phyloP scores from a whole-genome alignment of 2,113 vertebrate genomes.

The Coturnix japonica region DNA sequence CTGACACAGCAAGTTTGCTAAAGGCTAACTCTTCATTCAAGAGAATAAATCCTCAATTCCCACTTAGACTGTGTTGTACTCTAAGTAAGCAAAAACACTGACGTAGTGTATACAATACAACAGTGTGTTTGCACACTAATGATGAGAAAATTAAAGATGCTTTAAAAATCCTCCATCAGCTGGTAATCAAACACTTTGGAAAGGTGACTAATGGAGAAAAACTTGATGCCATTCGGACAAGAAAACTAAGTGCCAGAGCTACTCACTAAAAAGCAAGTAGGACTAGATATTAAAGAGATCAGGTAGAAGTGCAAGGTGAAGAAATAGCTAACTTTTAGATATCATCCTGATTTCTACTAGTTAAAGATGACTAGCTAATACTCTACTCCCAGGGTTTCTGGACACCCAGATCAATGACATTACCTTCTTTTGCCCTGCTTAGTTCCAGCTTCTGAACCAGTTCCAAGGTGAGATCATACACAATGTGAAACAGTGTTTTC shows the following conservation, averaged over 20 bases:
- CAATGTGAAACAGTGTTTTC: not conserved
- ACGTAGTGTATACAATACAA: not conserved
- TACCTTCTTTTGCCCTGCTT: not conserved
- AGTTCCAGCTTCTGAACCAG: not conserved
- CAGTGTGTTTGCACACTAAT: not conserved
- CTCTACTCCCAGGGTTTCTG: not conserved
- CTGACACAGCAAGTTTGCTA: not conserved
- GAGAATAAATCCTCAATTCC: not conserved
- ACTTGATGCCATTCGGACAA: not conserved
- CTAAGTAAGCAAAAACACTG: not conserved
- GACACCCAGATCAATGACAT: not conserved
- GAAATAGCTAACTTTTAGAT: not conserved
- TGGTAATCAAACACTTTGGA: not conserved
- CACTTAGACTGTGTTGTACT: accelerated
- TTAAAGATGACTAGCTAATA: not conserved
- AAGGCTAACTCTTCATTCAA: not conserved
- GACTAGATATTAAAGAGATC: not conserved
- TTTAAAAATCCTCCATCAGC: not conserved
- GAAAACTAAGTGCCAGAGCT: not conserved
- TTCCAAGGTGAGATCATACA: not conserved
- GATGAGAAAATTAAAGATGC: not conserved
- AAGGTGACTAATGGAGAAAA: not conserved
- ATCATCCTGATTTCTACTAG: not conserved
- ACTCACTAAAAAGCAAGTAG: not conserved
- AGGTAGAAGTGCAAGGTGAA: not conserved